Percentiles rank a stretch among this genome's conserved stretches.
phyloP scores from a whole-genome alignment of 2,797 vertebrate genomes.

The Eptatretus atami region DNA sequence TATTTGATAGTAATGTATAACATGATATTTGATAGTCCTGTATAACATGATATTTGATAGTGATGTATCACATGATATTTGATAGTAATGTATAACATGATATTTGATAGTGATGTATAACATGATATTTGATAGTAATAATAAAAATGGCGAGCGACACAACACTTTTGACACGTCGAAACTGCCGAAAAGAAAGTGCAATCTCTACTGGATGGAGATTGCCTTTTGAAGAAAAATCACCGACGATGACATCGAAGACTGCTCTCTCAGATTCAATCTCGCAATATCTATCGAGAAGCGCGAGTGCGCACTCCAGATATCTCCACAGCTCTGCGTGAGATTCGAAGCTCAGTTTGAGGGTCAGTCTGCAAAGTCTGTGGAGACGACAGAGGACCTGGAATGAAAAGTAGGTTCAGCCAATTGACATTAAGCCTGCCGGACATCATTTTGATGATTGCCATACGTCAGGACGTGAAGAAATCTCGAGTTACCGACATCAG shows the following conservation, averaged over 20 bases:
- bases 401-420: constrained; percentile 56
- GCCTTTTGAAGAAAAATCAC: constrained; percentile 71
- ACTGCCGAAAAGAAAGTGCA: constrained; percentile 91
- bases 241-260: constrained; percentile 75
- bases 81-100: too few relatives aligned
- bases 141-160: too few relatives aligned
- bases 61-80: too few relatives aligned
- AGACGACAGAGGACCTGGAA: constrained; percentile 84
- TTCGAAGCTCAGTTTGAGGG: constrained; percentile 78
- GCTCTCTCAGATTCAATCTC: constrained; percentile 65
- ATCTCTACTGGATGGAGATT: constrained; percentile 75
- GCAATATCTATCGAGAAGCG: constrained; percentile 56
- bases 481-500: constrained; percentile 74
- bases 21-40: too few relatives aligned
- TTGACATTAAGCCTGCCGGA: constrained; percentile 69
- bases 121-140: too few relatives aligned
- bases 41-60: too few relatives aligned
- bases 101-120: too few relatives aligned
- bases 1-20: too few relatives aligned
- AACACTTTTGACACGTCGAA: too few relatives aligned
- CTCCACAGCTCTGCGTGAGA: constrained; percentile 74
- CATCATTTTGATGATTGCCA: constrained; percentile 86
- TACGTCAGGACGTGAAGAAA: constrained; percentile 81
- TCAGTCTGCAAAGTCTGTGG: constrained; percentile 73
- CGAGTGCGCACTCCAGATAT: constrained; percentile 68